Evolutionary conservation across 2,113 vertebrate species (phyloP).

Genomic region (Scalopus aquaticus): DNA sequence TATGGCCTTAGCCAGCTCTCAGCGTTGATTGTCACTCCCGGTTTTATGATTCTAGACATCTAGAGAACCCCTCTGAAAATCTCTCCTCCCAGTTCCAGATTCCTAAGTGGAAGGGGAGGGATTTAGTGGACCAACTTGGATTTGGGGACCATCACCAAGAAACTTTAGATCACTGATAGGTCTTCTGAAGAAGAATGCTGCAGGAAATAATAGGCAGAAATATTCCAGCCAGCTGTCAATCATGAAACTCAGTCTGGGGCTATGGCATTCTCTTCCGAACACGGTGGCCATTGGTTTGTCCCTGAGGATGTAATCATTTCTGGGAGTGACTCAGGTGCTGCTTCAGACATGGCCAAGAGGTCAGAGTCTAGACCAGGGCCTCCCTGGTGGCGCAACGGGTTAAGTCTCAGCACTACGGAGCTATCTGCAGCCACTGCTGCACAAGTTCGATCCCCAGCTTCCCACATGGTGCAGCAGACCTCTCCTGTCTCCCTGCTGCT

Average conservation of each 20-base stretch:
- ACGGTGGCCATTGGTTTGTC: background rate
- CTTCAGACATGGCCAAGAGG: background rate
- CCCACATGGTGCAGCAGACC: too few species aligned
- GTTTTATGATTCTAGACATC: background rate
- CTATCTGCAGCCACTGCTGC: too few species aligned
- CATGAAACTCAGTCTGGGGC: background rate
- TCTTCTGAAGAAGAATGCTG: background rate
- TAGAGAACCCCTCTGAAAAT: background rate
- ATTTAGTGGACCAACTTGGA: background rate
- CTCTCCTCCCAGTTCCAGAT: background rate
- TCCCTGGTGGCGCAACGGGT: too few species aligned
- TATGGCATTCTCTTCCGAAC: background rate
- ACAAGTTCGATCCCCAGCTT: too few species aligned
- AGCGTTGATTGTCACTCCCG: background rate
- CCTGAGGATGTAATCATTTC: background rate
- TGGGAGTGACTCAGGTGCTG: background rate
- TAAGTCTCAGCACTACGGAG: too few species aligned
- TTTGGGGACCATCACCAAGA: background rate
- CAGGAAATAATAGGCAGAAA: background rate
- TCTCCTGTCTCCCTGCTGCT: too few species aligned
- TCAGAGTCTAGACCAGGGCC: conserved; percentile 1
- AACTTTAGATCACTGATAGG: background rate
- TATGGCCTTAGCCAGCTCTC: background rate
- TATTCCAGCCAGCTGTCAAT: background rate
- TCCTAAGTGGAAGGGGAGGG: background rate